A percentile compares a stretch with the other conserved stretches of the same genome.
Conservation (phyloP, 1,140 invertebrate species). For the Drosophila asahinai region DNA sequence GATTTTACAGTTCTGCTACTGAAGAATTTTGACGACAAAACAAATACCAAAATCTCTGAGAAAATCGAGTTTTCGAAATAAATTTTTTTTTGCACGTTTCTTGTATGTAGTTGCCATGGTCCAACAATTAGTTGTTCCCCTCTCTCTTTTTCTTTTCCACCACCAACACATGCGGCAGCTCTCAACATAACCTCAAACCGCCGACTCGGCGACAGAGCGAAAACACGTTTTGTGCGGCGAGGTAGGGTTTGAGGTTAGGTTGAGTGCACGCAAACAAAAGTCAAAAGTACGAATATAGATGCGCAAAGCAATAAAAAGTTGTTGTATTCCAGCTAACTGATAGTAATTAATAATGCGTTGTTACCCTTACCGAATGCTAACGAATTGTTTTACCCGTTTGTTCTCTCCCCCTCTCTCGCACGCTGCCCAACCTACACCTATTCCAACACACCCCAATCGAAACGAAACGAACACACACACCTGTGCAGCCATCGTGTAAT, state of each 20-base stretch:
- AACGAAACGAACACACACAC: constrained; percentile 26
- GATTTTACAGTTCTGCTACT: constrained; percentile 85
- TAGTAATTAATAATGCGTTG: constrained; percentile 25
- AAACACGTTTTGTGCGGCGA: constrained; percentile 48
- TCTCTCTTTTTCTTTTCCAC: constrained; percentile 20
- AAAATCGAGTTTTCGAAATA: constrained; percentile 56
- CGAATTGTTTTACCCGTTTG: constrained; percentile 78
- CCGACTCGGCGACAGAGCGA: constrained; percentile 3
- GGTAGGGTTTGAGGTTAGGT: constrained; percentile 64
- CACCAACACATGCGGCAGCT: constrained; percentile 27
- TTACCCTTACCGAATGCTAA: constrained; percentile 60
- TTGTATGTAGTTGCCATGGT: constrained; percentile 49
- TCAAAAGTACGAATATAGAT: constrained; percentile 45
- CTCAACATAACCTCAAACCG: constrained; percentile 48
- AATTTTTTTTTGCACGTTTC: constrained; percentile 54
- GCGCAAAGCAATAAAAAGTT: constrained; percentile 22
- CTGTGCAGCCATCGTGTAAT: constrained; percentile 73
- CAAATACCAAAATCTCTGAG: constrained; percentile 85
- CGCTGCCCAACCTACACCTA: constrained; percentile 46
- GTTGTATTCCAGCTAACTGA: constrained; percentile 38
- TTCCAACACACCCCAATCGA: constrained; percentile 33
- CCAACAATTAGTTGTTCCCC: constrained; percentile 52
- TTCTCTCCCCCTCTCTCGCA: constrained; percentile 66
- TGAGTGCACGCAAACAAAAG: constrained; percentile 57
- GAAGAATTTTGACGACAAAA: constrained; percentile 80